Base-by-base conservation (phyloP, 2,113 vertebrate species). In the Paramormyrops kingsleyae region DNA sequence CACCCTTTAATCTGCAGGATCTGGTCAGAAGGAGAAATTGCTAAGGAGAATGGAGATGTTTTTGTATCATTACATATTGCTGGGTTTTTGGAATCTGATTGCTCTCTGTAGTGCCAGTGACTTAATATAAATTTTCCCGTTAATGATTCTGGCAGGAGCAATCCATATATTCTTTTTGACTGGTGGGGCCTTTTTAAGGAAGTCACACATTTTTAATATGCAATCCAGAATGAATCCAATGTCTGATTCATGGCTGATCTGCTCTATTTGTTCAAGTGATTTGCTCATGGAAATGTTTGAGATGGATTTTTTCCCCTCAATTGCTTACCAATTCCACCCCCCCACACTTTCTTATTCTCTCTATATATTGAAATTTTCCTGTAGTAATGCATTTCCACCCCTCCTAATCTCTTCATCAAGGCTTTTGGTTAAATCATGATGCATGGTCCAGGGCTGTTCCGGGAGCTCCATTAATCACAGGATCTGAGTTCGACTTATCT, bases 341-440 rank as follows among this genome's bases (percentile, higher is more conserved):
- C 88, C 6, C 83, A 42, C 83, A 47, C 80, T 80, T 74, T 53
- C 74, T 87, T 87, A 56, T 91, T 91, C 92, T 96, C 93, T 95
- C 70, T 90, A 92, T 94, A 95, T 94, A 91, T 96, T 96, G 90
- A 93, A 95, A 93, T 94, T 46, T 95, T 95, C 94, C 94, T 92
- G 94, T 95, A 95, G 93, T 94, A 94, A 95, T 95, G 93, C 93
- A 94, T 91, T 91, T 93, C 95, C 95, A 92, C 94, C 95, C 93
- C 94, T 95, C 94, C 95, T 94, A 96, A 96, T 94, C 95, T 97
- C 93, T 93, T 96, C 93, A 95, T 95, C 94, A 94, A 95, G 94
- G 93, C 96, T 97, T 97, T 96, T 96, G 94, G 94, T 98, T 97
- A 97, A 97, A 96, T 97, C 97, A 96, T 97, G 97, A 97, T 97